Conservation (phyloP, 2,888 invertebrate species). For the Lasioglossum zephyrum region DNA sequence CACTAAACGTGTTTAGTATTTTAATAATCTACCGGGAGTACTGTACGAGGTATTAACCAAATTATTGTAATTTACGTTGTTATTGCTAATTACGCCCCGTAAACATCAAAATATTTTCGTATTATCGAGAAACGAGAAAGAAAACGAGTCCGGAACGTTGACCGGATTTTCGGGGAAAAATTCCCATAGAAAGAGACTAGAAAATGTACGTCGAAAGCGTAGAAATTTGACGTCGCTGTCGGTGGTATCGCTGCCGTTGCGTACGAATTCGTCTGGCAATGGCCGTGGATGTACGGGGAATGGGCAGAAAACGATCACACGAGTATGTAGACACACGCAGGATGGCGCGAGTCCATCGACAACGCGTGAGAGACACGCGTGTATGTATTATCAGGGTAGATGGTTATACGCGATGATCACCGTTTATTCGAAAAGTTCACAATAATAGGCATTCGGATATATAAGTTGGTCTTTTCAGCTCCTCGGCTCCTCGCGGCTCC, state of each 20-base stretch:
- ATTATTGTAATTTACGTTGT: too few species aligned
- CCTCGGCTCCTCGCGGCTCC: slow-evolving; percentile 8
- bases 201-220: background rate
- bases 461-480: background rate
- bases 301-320: background rate
- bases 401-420: slow-evolving; percentile 2
- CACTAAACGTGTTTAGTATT: too few species aligned
- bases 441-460: slow-evolving; percentile 5
- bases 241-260: background rate
- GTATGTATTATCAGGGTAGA: background rate
- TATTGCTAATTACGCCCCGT: too few species aligned
- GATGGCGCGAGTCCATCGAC: background rate
- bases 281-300: background rate
- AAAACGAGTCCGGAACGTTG: too few species aligned
- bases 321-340: background rate
- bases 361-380: background rate
- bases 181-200: background rate
- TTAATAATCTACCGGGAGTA: too few species aligned
- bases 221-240: background rate
- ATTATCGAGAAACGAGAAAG: too few species aligned
- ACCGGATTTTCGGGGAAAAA: too few species aligned
- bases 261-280: background rate
- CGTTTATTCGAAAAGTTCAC: slow-evolving; percentile 12
- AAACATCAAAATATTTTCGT: too few species aligned
- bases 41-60: too few species aligned